A percentile compares a stretch with the other conserved stretches of the same genome.
Conservation (phyloP, 2,888 invertebrate genomes). For the Neocrepidodera transversa region DNA sequence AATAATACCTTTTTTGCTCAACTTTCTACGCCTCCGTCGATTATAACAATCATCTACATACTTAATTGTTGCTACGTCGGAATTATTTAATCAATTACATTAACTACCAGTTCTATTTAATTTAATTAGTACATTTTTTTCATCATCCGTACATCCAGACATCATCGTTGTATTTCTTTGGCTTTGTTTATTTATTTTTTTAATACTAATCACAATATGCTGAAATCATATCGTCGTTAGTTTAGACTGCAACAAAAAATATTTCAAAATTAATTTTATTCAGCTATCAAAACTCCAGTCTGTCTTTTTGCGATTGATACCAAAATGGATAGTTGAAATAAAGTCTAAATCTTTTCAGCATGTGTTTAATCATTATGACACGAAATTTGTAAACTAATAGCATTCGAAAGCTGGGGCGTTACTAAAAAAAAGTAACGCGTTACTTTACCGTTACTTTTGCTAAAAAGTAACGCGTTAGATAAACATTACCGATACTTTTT, state of each 20-base stretch:
- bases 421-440: too few relatives aligned
- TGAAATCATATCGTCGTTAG: constrained; percentile 40
- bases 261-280: neutral
- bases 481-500: too few relatives aligned
- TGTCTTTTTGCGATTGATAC: too few relatives aligned
- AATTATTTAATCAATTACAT: constrained; percentile 25
- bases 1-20: constrained; percentile 1
- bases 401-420: too few relatives aligned
- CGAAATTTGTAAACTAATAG: too few relatives aligned
- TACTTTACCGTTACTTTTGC: too few relatives aligned
- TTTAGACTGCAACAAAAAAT: constrained; percentile 36
- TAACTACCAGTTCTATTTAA: constrained; percentile 40
- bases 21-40: neutral
- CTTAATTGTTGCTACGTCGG: constrained; percentile 14
- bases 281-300: too few relatives aligned
- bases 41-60: constrained; percentile 22
- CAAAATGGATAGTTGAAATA: too few relatives aligned
- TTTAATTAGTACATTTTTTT: constrained; percentile 37
- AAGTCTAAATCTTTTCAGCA: too few relatives aligned
- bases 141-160: constrained; percentile 36
- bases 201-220: constrained; percentile 36
- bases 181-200: constrained; percentile 39
- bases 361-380: too few relatives aligned
- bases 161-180: constrained; percentile 45
- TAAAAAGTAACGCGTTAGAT: too few relatives aligned